Conservation (phyloP, 2,113 vertebrate species). For the Oncorhynchus nerka region DNA sequence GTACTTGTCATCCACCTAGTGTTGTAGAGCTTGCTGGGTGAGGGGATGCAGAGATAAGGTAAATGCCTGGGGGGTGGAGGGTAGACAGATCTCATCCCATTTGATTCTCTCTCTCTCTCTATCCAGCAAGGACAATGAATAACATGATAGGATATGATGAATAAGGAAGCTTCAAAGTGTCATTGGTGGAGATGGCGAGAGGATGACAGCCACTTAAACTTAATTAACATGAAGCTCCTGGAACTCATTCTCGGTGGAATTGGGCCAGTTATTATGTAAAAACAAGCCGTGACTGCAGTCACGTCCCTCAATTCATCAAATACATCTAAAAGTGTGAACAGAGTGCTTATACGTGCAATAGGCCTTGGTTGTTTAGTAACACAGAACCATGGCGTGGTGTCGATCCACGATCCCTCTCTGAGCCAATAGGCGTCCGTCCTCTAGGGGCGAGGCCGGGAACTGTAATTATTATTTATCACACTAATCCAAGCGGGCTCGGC, state of each 20-base stretch:
- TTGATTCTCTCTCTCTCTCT: constrained; percentile 51
- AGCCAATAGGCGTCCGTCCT: constrained; percentile 15
- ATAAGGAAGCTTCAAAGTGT: background rate
- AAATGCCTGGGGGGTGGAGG: constrained; percentile 40
- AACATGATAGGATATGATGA: background rate
- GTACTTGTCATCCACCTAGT: constrained; percentile 31
- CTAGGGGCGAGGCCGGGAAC: constrained; percentile 14
- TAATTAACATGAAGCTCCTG: background rate
- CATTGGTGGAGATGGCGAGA: background rate
- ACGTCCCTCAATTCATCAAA: background rate
- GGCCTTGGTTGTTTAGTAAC: background rate
- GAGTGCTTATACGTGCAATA: background rate
- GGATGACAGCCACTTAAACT: no score
- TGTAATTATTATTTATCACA: constrained; percentile 47
- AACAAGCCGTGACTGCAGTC: background rate
- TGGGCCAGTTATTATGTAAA: background rate
- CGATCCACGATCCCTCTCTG: background rate
- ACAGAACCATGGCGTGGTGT: background rate
- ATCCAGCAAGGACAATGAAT: background rate
- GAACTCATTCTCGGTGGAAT: background rate
- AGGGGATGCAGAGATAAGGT: constrained; percentile 40
- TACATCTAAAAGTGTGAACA: no score
- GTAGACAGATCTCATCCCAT: constrained; percentile 40
- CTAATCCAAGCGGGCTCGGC: constrained; percentile 18
- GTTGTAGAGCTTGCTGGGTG: background rate